These are phyloP conservation scores for Condylura cristata DNA, from an alignment of 2,113 vertebrate species.

Conservation along the genomic window DNA sequence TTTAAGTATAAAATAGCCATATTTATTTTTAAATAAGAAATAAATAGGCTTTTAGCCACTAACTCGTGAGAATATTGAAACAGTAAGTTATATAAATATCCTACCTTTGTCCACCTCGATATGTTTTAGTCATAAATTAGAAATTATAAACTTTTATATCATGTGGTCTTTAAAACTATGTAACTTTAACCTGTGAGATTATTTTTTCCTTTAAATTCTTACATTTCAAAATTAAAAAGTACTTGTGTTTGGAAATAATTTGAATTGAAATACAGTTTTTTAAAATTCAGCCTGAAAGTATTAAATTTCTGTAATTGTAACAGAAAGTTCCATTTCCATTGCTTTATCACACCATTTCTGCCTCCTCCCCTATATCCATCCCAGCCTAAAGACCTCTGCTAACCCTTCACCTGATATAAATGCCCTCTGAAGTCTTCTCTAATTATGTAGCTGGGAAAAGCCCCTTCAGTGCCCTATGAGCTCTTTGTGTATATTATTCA, in stretches of 20 bases:
- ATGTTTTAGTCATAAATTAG: not conserved
- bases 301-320: not conserved
- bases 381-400: not conserved
- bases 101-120: not conserved
- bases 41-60: not conserved
- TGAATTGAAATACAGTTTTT: not conserved
- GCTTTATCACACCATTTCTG: not conserved
- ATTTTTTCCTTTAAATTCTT: not conserved
- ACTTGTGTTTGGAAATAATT: not conserved
- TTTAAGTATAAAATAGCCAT: slow-evolving; percentile 31
- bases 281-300: not conserved
- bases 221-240: slow-evolving; percentile 7
- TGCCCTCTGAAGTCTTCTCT: not conserved
- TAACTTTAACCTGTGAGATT: not conserved
- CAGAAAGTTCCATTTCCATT: not conserved
- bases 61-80: not conserved
- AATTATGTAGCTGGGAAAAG: not conserved
- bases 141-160: slow-evolving; percentile 4
- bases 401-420: not conserved
- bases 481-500: not conserved
- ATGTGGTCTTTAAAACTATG: not conserved
- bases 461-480: not conserved
- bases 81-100: not conserved
- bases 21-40: slow-evolving; percentile 59
- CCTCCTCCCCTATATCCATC: not conserved